Percentiles rank a stretch among this genome's conserved stretches.
Evolutionary conservation across 2,888 invertebrate species (phyloP).

Genomic region (Cheilosia vernalis): DNA sequence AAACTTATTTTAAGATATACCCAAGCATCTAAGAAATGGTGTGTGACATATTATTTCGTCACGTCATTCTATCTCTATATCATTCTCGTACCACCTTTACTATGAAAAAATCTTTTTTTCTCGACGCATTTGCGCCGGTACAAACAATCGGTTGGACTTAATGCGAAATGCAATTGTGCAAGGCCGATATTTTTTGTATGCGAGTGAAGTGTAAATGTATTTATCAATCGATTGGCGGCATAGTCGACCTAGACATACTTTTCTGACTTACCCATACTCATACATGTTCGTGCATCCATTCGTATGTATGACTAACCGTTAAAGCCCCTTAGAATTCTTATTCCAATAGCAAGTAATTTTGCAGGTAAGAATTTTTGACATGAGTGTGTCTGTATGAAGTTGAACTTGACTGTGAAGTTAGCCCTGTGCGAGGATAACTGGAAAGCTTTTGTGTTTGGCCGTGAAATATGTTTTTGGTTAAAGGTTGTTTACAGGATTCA

Average conservation of each 20-base stretch:
- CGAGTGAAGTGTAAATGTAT: slow-evolving; percentile 8
- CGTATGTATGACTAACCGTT: slow-evolving; percentile 18
- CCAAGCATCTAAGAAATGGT: too few relatives aligned
- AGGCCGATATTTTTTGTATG: slow-evolving; percentile 25
- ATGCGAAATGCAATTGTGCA: slow-evolving; percentile 44
- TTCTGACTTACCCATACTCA: not conserved
- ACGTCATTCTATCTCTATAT: slow-evolving; percentile 11
- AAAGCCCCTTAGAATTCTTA: not conserved
- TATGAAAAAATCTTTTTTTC: slow-evolving; percentile 38
- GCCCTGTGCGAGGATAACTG: slow-evolving; percentile 4
- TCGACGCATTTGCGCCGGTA: slow-evolving; percentile 41
- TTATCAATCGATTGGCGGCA: slow-evolving; percentile 51
- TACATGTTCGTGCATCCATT: not conserved
- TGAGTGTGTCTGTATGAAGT: slow-evolving; percentile 8
- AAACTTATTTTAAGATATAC: too few relatives aligned
- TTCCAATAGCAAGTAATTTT: not conserved
- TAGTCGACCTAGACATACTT: slow-evolving; percentile 61
- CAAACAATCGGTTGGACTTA: slow-evolving; percentile 11
- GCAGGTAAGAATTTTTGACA: not conserved
- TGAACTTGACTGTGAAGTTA: slow-evolving; percentile 69
- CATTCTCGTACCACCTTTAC: slow-evolving; percentile 9
- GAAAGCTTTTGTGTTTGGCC: not conserved
- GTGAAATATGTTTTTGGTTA: not conserved
- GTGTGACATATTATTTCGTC: not conserved
- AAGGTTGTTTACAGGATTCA: not conserved